Evolutionary conservation across 2,888 invertebrate species (phyloP), one percentile per base, ranked within the genome.

Genomic region (Neuroscelio doddi): DNA sequence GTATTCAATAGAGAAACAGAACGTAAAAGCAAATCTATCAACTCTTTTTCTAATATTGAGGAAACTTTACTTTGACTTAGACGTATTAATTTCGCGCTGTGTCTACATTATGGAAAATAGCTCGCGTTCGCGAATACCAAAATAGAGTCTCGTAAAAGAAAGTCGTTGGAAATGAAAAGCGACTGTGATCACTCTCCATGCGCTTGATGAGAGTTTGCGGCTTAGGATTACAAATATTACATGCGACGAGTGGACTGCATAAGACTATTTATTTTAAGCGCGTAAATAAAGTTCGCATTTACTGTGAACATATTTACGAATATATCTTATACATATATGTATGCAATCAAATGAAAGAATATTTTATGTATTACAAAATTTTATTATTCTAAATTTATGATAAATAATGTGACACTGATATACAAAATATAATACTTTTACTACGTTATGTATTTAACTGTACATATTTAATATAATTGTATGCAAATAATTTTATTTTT

Each of bases 181-280:
- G 14, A 1, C 39, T 29, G 27, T 50, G 50, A 51, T 51, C 27
- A 30, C 16, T 30, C 50, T 8, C 41, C 1, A 5, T 24, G 8
- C 17, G 24, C 9, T 16, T 17, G 34, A n/a, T 8, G 17, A 38
- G 12, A 8, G 38, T 16, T 38, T 9, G 49, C 36, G 12, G 3
- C 41, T 34, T 5, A n/a, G 14, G 17, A 47, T 47, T 47, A 47
- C 50, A 32, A 51, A 51, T 51, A 29, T 30, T 34, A 12, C 50
- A 41, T 41, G 38, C 39, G 50, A 15, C 30, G 39, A 39, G 41
- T 51, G 41, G 32, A 16, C 39, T 30, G 32, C 14, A 29, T 38
- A 41, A 41, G 50, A 64, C 57, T 76, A 74, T 76, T 76, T 76
- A 76, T 76, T 71, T 71, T 71, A 73, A 67, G 62, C 66, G 74